Evolutionary conservation across 2,113 vertebrate species (phyloP).

Genomic region (Mesembrinibis cayennensis): DNA sequence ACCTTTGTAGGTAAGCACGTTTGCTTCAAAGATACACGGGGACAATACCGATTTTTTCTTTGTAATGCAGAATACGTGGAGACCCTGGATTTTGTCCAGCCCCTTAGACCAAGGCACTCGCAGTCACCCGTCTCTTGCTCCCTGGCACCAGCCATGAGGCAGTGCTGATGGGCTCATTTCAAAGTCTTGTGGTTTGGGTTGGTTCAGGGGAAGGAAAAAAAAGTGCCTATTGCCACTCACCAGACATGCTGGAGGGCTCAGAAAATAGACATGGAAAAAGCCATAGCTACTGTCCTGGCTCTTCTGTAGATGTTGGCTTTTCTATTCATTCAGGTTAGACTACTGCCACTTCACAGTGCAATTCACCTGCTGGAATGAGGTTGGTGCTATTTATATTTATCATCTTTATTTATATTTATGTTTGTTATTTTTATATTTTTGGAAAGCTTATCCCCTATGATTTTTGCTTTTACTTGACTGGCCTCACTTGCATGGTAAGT

Average conservation of each 20-base stretch:
- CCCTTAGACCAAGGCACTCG: not conserved
- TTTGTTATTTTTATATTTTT: not conserved
- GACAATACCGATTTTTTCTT: not conserved
- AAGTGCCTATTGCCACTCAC: not conserved
- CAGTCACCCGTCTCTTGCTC: fast-evolving
- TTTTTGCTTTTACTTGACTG: not conserved
- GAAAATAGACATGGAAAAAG: not conserved
- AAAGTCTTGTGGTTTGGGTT: not conserved
- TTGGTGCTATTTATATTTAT: not conserved
- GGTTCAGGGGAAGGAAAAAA: not conserved
- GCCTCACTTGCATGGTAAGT: not conserved
- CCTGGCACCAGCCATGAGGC: not conserved
- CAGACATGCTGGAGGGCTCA: not conserved
- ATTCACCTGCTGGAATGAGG: not conserved
- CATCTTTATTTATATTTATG: not conserved
- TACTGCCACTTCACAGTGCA: not conserved
- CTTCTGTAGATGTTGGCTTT: not conserved
- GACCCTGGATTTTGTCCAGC: not conserved
- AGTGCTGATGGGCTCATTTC: not conserved
- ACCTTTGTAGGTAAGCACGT: not conserved
- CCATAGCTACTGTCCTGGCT: not conserved
- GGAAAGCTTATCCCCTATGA: not conserved
- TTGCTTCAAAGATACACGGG: not conserved
- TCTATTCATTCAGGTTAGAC: not conserved
- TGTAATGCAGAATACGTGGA: not conserved